These are phyloP conservation scores for Hippolais icterina DNA, from an alignment of 2,113 vertebrate species.

Conservation along the genomic window DNA sequence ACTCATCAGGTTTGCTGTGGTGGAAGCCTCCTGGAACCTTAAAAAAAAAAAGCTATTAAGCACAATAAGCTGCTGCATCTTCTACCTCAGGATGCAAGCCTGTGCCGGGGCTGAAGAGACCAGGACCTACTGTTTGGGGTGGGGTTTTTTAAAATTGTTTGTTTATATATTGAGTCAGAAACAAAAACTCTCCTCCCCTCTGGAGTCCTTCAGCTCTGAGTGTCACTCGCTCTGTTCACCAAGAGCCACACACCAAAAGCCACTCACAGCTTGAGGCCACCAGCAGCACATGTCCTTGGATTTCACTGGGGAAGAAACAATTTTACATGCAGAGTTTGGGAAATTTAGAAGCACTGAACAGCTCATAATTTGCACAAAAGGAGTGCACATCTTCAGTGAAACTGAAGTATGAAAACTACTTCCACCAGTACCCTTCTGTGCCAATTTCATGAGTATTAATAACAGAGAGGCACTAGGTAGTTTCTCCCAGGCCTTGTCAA, in stretches of 20 bases:
- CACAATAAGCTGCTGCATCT: not conserved
- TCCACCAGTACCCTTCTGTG: not conserved
- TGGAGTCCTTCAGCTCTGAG: not conserved
- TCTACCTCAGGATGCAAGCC: not conserved
- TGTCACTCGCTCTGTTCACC: rapidly evolving
- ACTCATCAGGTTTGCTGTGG: not conserved
- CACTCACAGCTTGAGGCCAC: not conserved
- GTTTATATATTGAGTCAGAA: not conserved
- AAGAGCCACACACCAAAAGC: not conserved
- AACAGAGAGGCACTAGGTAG: not conserved
- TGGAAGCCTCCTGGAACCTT: not conserved
- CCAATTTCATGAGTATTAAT: not conserved
- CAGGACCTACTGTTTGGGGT: not conserved
- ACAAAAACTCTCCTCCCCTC: not conserved
- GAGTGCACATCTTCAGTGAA: not conserved
- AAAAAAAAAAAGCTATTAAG: not conserved
- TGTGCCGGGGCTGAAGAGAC: not conserved
- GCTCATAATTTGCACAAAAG: not conserved
- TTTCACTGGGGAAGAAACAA: not conserved
- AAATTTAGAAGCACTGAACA: not conserved
- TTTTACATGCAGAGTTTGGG: not conserved
- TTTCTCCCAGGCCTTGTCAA: not conserved
- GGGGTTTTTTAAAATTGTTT: not conserved
- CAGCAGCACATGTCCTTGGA: not conserved
- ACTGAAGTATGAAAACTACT: not conserved